phyloP scores from a whole-genome alignment of 2,797 vertebrate genomes.

The Petrocephalus schoutedeni region DNA sequence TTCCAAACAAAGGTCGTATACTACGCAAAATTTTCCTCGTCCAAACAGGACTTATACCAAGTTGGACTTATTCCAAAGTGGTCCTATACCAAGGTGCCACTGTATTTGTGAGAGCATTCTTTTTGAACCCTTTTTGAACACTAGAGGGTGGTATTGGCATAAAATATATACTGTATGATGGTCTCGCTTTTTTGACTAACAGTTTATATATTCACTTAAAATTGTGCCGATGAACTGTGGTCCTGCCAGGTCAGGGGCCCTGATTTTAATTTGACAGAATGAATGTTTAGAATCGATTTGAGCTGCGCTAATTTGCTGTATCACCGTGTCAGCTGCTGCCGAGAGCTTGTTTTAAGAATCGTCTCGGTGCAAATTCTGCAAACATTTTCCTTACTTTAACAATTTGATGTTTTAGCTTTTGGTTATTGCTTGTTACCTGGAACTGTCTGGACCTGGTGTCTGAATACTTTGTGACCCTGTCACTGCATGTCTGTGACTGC shows the following conservation, averaged over 20 bases:
- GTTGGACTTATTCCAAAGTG: too few relatives aligned
- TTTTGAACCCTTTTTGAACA: neutral
- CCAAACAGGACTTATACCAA: too few relatives aligned
- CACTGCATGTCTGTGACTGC: neutral
- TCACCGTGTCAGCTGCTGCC: neutral
- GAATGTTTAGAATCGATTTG: neutral
- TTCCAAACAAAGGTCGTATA: too few relatives aligned
- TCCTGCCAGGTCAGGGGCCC: neutral
- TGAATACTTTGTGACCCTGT: neutral
- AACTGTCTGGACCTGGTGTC: neutral
- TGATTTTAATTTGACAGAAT: neutral
- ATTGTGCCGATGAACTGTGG: neutral
- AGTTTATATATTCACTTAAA: neutral
- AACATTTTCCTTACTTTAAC: neutral
- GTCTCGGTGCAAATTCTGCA: neutral
- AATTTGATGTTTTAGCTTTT: too few relatives aligned
- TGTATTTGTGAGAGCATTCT: neutral
- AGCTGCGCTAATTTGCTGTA: neutral
- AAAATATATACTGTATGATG: neutral
- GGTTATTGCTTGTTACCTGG: neutral
- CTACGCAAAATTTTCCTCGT: too few relatives aligned
- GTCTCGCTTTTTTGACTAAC: neutral
- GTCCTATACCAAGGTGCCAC: too few relatives aligned
- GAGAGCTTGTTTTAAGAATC: neutral
- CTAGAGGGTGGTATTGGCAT: neutral